A percentile compares a stretch with the other conserved stretches of the same genome.
phyloP scores from a whole-genome alignment of 1,140 invertebrate species.

The Solen grandis region DNA sequence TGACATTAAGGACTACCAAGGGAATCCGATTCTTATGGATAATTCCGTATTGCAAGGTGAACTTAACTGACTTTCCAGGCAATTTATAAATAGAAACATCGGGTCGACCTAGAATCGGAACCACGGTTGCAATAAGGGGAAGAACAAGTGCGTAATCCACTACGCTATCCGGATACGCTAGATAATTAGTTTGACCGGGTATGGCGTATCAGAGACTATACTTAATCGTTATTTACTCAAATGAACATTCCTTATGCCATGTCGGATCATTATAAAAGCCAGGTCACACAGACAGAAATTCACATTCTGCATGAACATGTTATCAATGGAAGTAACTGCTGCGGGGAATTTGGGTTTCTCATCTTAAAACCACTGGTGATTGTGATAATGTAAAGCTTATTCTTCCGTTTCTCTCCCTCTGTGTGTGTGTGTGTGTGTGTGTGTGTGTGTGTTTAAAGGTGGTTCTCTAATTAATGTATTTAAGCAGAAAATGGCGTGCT shows the following conservation, averaged over 20 bases:
- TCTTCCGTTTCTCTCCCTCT: neutral
- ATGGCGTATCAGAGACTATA: neutral
- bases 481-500: too few relatives aligned
- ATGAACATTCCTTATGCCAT: too few relatives aligned
- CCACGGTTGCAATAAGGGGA: too few relatives aligned
- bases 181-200: neutral
- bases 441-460: neutral
- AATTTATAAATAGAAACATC: too few relatives aligned
- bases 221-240: neutral
- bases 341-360: neutral
- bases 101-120: too few relatives aligned
- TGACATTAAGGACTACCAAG: conserved; percentile 85
- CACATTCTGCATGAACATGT: too few relatives aligned
- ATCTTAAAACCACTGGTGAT: neutral
- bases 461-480: too few relatives aligned
- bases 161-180: neutral
- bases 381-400: neutral
- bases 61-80: too few relatives aligned
- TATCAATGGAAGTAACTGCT: too few relatives aligned
- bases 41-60: conserved; percentile 80
- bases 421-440: neutral
- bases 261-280: too few relatives aligned
- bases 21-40: conserved; percentile 90
- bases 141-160: neutral
- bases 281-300: too few relatives aligned